Evolutionary conservation across 2,797 vertebrate genomes (phyloP), one percentile per base, ranked within the genome.

Genomic region (Sus cebifrons): DNA sequence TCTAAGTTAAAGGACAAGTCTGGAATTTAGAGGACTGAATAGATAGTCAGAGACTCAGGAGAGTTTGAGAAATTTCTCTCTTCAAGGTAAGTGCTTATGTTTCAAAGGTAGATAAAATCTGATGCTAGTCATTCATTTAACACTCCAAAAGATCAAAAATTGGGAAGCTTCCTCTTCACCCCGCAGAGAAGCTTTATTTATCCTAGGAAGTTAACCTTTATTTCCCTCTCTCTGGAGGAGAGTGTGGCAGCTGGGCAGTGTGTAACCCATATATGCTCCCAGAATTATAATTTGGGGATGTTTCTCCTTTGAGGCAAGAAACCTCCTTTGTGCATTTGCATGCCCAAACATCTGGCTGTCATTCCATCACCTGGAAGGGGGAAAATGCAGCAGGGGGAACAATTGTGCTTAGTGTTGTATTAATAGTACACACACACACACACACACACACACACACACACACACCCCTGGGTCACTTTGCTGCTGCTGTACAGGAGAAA

Each of bases 91-190:
- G 14, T 27, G 25, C 71, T 93, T 89, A 84, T 14, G 70, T 78
- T 96, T 90, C 16, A 81, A 96, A 94, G 52, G 52, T n/a, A 67
- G 32, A 52, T 25, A 78, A 93, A 91, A 83, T 79, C 21, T 54
- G 21, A 60, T 78, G 11, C 3, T 32, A n/a, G n/a, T n/a, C n/a
- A 94, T 32, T 25, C 16, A 85, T 79, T 92, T 94, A 75, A 75
- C 10, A 88, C 87, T 86, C 25, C 54, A 78, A 96, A 94, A 29
- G 32, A 29, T 90, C 86, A 27, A 62, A 89, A 85, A 58, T 65
- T 64, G 49, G 49, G 84, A 83, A 77, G 36, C 18, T 17, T 32
- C 6, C n/a, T 65, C 21, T 70, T 84, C 36, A 84, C 65, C 91
- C 64, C 23, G 23, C 6, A 71, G 74, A 85, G 65, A 95, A 93